Conservation (phyloP, 1,140 invertebrate genomes). For the Littorina saxatilis region DNA sequence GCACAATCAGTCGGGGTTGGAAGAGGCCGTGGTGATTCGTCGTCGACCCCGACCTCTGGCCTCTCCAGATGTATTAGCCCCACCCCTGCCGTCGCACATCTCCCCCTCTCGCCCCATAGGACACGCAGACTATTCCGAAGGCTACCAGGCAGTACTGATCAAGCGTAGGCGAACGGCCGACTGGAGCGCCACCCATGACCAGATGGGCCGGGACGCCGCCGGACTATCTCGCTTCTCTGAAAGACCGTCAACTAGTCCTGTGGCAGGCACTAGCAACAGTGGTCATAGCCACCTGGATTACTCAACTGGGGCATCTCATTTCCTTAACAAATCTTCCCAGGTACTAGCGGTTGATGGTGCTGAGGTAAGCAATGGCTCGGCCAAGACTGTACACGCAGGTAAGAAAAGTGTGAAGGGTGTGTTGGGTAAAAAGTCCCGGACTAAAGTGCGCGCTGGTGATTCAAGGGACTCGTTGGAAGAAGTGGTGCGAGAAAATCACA, state of each 20-base stretch:
- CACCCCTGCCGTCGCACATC: slow-evolving; percentile 26
- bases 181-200: slow-evolving; percentile 4
- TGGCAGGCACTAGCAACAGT: no score
- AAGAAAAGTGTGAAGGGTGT: background rate
- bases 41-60: slow-evolving; percentile 25
- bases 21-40: slow-evolving; percentile 28
- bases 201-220: background rate
- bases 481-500: background rate
- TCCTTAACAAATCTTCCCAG: no score
- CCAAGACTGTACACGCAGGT: no score
- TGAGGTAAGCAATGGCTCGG: no score
- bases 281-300: no score
- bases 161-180: slow-evolving; percentile 22
- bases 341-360: no score
- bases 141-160: slow-evolving; percentile 1
- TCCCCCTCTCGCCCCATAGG: background rate
- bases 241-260: no score
- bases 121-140: background rate
- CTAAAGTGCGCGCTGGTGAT: slow-evolving; percentile 1
- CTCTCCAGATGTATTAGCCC: slow-evolving; percentile 21
- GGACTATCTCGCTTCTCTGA: no score
- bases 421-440: slow-evolving; percentile 1
- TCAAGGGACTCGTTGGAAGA: background rate
- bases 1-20: background rate
- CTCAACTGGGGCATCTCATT: no score